Evolutionary conservation across 2,888 invertebrate species (phyloP).

Genomic region (Dasysyrphus albostriatus): DNA sequence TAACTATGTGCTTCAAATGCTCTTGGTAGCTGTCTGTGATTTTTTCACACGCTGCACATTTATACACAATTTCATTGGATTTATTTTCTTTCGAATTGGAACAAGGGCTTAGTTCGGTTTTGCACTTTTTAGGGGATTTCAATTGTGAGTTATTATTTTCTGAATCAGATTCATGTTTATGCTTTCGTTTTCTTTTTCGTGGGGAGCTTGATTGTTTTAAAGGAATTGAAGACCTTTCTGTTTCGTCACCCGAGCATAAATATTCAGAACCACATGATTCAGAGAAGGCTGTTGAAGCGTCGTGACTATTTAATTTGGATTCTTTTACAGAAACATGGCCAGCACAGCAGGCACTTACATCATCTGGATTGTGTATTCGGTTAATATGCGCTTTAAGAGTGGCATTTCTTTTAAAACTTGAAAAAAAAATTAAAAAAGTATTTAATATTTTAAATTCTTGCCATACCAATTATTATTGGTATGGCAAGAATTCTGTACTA

Average conservation of each 20-base stretch:
- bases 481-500: too few relatives aligned
- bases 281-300: conserved; percentile 1
- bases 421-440: neutral
- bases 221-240: neutral
- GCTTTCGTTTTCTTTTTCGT: conserved; percentile 30
- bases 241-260: conserved; percentile 20
- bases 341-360: neutral
- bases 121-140: conserved; percentile 18
- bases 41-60: conserved; percentile 70
- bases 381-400: conserved; percentile 50
- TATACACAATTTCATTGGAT: conserved; percentile 60
- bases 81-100: conserved; percentile 34
- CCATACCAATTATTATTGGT: too few relatives aligned
- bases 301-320: neutral
- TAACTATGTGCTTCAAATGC: conserved; percentile 68
- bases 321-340: neutral
- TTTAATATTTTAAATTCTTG: too few relatives aligned
- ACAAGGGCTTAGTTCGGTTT: conserved; percentile 12
- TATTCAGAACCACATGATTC: conserved; percentile 54
- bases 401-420: conserved; percentile 60
- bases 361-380: conserved; percentile 39
- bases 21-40: conserved; percentile 56
- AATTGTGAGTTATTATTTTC: conserved; percentile 39
- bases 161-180: conserved; percentile 20
- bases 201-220: conserved; percentile 4